Evolutionary conservation across 2,888 invertebrate genomes (phyloP).

Genomic region (Hetaerina titia): DNA sequence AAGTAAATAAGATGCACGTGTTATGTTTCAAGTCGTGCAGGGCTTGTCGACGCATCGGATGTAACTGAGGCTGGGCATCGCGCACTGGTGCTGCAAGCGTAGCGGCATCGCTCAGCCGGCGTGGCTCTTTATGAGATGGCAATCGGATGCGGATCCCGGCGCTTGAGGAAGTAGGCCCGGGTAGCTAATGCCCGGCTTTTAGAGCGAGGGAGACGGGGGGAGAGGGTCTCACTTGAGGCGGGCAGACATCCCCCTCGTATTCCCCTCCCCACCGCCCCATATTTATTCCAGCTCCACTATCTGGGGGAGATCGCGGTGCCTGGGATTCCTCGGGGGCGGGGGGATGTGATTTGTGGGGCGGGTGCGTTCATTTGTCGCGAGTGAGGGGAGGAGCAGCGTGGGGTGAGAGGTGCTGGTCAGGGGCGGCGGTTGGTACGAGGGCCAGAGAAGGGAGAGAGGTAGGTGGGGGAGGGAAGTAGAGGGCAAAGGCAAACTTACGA

Average conservation of each 20-base stretch:
- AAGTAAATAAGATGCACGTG: too few relatives aligned
- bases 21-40: too few relatives aligned
- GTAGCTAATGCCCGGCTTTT: neutral
- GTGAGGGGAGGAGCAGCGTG: neutral
- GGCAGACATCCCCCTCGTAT: too few relatives aligned
- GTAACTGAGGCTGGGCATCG: too few relatives aligned
- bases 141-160: neutral
- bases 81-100: too few relatives aligned
- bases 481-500: neutral
- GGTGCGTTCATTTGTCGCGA: slow-evolving; percentile 46
- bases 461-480: neutral
- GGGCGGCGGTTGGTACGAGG: neutral
- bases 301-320: slow-evolving; percentile 36
- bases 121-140: neutral
- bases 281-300: slow-evolving; percentile 63
- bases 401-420: neutral
- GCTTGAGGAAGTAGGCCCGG: too few relatives aligned
- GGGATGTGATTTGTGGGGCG: slow-evolving; percentile 39
- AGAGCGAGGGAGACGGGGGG: neutral
- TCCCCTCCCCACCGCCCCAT: neutral
- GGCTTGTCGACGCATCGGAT: too few relatives aligned
- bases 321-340: neutral
- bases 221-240: neutral
- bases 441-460: neutral
- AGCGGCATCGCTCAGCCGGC: too few relatives aligned